phyloP scores from a whole-genome alignment of 2,888 invertebrate genomes.

The Neria commutata region DNA sequence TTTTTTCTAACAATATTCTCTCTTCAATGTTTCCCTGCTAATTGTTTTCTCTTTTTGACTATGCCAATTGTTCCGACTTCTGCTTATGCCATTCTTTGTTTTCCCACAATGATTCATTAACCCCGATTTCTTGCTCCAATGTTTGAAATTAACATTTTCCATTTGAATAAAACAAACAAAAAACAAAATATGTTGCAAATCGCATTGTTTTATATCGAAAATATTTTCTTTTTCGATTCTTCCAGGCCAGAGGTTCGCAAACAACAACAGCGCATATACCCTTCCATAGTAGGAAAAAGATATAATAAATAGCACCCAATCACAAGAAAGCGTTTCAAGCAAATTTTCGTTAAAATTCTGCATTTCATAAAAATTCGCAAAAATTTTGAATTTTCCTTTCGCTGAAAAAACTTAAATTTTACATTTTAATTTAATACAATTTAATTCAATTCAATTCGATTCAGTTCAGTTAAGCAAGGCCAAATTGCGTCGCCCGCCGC shows the following conservation, averaged over 20 bases:
- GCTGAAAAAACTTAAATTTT: neutral
- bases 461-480: no score
- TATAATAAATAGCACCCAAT: no score
- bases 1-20: neutral
- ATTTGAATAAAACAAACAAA: constrained; percentile 9
- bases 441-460: neutral
- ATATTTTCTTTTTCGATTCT: constrained; percentile 53
- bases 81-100: no score
- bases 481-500: no score
- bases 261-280: constrained; percentile 27
- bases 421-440: neutral
- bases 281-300: no score
- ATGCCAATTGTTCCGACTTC: no score
- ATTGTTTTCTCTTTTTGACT: no score
- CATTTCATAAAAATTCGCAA: neutral
- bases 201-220: constrained; percentile 43
- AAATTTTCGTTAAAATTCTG: no score
- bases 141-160: neutral
- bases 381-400: no score
- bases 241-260: constrained; percentile 42
- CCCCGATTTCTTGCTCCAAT: neutral
- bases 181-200: constrained; percentile 19
- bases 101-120: neutral
- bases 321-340: neutral
- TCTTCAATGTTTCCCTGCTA: no score